A percentile compares a stretch with the other conserved stretches of the same genome.
These are phyloP conservation scores for Atta cephalotes DNA, from an alignment of 1,140 invertebrate species.

Conservation along the genomic window DNA sequence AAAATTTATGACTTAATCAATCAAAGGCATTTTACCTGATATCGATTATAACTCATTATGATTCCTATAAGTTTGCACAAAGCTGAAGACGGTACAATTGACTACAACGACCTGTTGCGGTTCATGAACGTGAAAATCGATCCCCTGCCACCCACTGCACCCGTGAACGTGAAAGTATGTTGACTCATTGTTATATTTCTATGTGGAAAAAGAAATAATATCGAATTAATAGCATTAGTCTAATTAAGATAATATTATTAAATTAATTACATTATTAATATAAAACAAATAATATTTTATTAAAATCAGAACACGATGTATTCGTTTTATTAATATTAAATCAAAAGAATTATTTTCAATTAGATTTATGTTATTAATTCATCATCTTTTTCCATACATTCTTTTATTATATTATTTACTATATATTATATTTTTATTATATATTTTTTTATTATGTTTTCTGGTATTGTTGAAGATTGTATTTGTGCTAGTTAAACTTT, in stretches of 20 bases:
- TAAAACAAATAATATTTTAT: neutral
- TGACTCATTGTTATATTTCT: neutral
- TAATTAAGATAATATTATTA: neutral
- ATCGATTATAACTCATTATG: conserved; percentile 37
- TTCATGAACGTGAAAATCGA: conserved; percentile 88
- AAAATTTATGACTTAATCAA: neutral
- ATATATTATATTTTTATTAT: conserved; percentile 4
- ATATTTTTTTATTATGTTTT: neutral
- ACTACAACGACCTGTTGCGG: conserved; percentile 87
- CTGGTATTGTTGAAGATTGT: neutral
- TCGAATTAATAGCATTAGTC: neutral
- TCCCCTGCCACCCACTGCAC: conserved; percentile 84
- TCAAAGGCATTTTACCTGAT: neutral
- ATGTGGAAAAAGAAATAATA: neutral
- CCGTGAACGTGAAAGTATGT: conserved; percentile 86
- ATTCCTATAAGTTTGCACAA: conserved; percentile 84
- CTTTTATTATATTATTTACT: neutral
- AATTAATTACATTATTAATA: neutral
- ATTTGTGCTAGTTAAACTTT: neutral
- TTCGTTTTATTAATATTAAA: neutral
- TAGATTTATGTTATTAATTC: neutral
- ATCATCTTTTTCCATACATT: neutral
- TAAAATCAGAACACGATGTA: neutral
- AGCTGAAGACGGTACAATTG: conserved; percentile 88
- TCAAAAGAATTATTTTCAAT: neutral